A percentile compares a stretch with the other conserved stretches of the same genome.
These are phyloP conservation scores for Actias luna DNA, from an alignment of 2,888 invertebrate genomes.

Conservation along the genomic window DNA sequence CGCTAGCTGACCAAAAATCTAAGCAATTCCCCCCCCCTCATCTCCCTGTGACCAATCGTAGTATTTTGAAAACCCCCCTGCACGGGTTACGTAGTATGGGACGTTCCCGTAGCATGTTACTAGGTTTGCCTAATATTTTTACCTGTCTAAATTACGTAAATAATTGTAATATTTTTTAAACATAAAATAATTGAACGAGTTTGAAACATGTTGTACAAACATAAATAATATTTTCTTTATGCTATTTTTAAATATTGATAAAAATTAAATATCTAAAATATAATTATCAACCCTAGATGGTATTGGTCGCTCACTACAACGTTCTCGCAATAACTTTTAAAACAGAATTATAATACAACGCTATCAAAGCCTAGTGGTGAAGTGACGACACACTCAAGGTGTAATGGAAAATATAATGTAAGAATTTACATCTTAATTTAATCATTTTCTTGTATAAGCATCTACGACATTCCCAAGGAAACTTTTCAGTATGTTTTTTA, in stretches of 20 bases:
- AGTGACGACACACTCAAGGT: neutral
- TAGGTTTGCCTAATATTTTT: neutral
- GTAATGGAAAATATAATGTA: neutral
- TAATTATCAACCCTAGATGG: neutral
- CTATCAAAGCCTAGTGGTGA: too few relatives aligned
- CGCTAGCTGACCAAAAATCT: too few relatives aligned
- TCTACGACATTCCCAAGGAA: neutral
- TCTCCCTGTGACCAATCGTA: too few relatives aligned
- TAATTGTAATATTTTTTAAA: neutral
- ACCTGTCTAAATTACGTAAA: neutral
- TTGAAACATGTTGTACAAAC: too few relatives aligned
- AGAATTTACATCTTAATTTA: neutral
- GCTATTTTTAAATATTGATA: too few relatives aligned
- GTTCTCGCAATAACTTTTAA: neutral
- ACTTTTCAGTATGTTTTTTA: neutral
- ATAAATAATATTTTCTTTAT: too few relatives aligned
- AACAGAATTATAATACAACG: neutral
- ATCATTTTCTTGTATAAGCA: conserved; percentile 3
- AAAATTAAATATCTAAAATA: neutral
- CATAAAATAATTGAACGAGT: too few relatives aligned
- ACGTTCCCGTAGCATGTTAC: too few relatives aligned
- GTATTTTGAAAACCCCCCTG: too few relatives aligned
- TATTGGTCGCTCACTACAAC: neutral
- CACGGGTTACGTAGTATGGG: too few relatives aligned
- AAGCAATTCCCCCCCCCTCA: too few relatives aligned